Percentiles rank a stretch among this genome's conserved stretches.
These are phyloP conservation scores for Arnoldichthys spilopterus DNA, from an alignment of 2,797 vertebrate genomes.

Conservation along the genomic window DNA sequence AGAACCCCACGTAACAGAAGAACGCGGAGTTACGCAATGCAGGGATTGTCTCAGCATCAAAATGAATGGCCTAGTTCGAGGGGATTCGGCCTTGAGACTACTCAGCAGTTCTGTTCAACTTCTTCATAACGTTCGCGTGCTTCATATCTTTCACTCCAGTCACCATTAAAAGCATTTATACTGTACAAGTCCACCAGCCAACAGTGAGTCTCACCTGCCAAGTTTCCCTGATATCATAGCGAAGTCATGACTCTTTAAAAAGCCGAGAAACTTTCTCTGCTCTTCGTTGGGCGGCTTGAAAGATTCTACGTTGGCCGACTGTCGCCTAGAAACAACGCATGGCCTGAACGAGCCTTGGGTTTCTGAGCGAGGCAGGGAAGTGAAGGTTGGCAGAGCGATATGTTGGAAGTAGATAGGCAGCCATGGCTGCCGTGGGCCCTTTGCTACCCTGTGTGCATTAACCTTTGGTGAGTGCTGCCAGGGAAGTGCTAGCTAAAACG, in stretches of 20 bases:
- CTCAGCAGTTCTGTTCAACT: conserved; percentile 22
- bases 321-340: conserved; percentile 7
- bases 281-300: background rate
- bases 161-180: background rate
- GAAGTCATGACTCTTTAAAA: conserved; percentile 16
- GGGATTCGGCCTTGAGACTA: background rate
- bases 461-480: conserved; percentile 65
- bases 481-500: conserved; percentile 64
- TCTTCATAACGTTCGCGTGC: conserved; percentile 23
- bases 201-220: background rate
- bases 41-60: conserved; percentile 15
- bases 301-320: background rate
- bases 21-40: background rate
- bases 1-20: background rate
- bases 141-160: conserved; percentile 21
- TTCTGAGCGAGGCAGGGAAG: conserved; percentile 9
- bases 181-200: background rate
- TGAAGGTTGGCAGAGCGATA: conserved; percentile 12
- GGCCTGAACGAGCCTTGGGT: background rate
- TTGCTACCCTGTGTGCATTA: conserved; percentile 68
- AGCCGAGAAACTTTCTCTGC: background rate
- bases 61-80: conserved; percentile 21
- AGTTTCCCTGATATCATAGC: background rate
- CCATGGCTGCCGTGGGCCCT: conserved; percentile 57
- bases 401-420: conserved; percentile 52